Percentiles rank a stretch among this genome's conserved stretches.
These are phyloP conservation scores for Ophonus ardosiacus DNA, from an alignment of 2,888 invertebrate genomes.

Conservation along the genomic window DNA sequence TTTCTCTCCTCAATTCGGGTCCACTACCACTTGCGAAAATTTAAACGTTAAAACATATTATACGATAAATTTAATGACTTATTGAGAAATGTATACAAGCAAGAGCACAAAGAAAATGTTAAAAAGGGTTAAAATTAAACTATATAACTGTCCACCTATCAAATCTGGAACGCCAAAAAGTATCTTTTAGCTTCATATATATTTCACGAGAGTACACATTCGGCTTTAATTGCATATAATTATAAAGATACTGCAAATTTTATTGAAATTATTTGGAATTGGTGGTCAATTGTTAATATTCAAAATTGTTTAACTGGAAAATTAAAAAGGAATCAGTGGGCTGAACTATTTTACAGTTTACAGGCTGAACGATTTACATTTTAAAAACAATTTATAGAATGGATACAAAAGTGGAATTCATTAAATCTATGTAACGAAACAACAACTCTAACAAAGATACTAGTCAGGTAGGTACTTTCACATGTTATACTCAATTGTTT, in stretches of 20 bases:
- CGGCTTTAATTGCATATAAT: slow-evolving; percentile 4
- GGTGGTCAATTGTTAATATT: slow-evolving; percentile 26
- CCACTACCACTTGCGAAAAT: too few relatives aligned
- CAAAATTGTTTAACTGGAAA: background rate
- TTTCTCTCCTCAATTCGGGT: background rate
- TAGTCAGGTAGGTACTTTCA: slow-evolving; percentile 11
- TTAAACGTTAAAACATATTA: background rate
- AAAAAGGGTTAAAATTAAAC: slow-evolving; percentile 11
- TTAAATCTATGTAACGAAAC: background rate
- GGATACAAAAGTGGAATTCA: slow-evolving; percentile 35
- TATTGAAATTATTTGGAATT: slow-evolving; percentile 32
- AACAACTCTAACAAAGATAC: slow-evolving; percentile 14
- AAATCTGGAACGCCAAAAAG: slow-evolving; percentile 12
- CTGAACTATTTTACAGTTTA: slow-evolving; percentile 7
- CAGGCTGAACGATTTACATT: background rate
- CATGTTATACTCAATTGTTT: background rate
- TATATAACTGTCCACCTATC: slow-evolving; percentile 15
- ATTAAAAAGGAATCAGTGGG: slow-evolving; percentile 24
- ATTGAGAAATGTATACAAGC: background rate
- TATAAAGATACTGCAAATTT: slow-evolving; percentile 22
- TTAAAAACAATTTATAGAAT: slow-evolving; percentile 11
- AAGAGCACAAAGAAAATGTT: background rate
- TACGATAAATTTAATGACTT: slow-evolving; percentile 7
- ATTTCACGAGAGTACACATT: slow-evolving; percentile 40
- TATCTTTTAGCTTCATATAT: slow-evolving; percentile 31